Base-by-base conservation (phyloP, 1,140 invertebrate genomes). In the Calycopis cecrops region DNA sequence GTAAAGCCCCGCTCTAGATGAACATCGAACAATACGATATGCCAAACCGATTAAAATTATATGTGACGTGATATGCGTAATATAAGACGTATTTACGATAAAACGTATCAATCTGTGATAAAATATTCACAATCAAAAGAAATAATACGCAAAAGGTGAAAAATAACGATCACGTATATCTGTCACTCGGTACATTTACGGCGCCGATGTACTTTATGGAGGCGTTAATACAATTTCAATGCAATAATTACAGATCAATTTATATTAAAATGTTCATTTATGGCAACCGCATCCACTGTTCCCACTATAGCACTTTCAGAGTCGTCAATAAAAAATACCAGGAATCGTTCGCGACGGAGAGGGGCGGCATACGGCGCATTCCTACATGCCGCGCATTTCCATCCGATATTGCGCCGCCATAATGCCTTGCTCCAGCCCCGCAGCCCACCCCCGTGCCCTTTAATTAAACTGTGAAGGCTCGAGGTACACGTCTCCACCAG, bases 291-390 rank as follows among this genome's bases (percentile, higher is more conserved):
- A 76, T 63, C 55, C 60, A 65, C 70, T 72, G 73, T 77, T 76
- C 65, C 55, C 69, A 76, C 76, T 76, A 66, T 71, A 77, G 76
- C 64, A 77, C 78, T 80, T 80, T 69, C 58, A 74, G 69, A 85
- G 79, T 82, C 81, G 79, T 84, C 84, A 78, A 85, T 87, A 87
- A 87, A 87, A 87, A 87, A 87, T 85, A 78, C 81, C 84, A 81
- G 71, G 80, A 79, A 87, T 87, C 72, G 77, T 78, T 84, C 71
- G 71, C 78, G 70, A 79, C 82, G 71, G 74, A 72, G 67, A 76
- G 74, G 79, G 78, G 79, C 57, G 77, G 79, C 69, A 77, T 73
- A 77, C 73, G 79, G 79, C 81, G 76, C 79, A 85, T 87, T 87
- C 84, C 84, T 78, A 84, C 81, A 85, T 87, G 80, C 84, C 84